Percentiles rank a stretch among this genome's conserved stretches.
Evolutionary conservation across 2,888 invertebrate species (phyloP).

Genomic region (Tetheella fluctuosa): DNA sequence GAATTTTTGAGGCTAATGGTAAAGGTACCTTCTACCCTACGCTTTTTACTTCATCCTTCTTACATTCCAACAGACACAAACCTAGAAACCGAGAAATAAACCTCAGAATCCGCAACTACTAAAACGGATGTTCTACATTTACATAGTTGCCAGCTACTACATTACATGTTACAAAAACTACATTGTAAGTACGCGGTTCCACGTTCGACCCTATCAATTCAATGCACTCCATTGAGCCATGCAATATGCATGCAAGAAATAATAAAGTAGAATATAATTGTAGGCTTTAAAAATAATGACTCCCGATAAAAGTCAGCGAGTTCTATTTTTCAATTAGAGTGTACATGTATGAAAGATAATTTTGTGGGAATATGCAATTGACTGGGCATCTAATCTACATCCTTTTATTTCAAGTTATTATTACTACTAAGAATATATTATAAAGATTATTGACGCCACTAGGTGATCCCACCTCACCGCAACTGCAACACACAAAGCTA

Average conservation of each 20-base stretch:
- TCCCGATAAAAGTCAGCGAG: background rate
- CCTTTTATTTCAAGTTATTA: background rate
- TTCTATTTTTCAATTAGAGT: background rate
- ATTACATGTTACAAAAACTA: background rate
- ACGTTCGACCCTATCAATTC: background rate
- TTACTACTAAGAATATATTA: background rate
- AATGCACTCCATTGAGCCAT: background rate
- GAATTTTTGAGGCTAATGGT: no score
- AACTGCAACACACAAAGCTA: no score
- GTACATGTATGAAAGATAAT: background rate
- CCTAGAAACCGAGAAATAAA: background rate
- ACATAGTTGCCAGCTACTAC: background rate
- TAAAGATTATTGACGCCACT: no score
- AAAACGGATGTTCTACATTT: background rate
- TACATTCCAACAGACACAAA: no score
- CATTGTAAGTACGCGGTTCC: background rate
- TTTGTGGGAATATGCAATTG: background rate
- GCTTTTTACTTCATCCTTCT: no score
- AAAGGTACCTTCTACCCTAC: no score
- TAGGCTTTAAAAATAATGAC: constrained; percentile 3
- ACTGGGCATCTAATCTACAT: background rate
- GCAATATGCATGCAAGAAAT: background rate
- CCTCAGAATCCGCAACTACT: background rate
- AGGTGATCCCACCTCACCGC: no score
- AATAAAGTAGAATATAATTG: background rate